Evolutionary conservation across 2,888 invertebrate genomes (phyloP).

Genomic region (Orchestes rusci): DNA sequence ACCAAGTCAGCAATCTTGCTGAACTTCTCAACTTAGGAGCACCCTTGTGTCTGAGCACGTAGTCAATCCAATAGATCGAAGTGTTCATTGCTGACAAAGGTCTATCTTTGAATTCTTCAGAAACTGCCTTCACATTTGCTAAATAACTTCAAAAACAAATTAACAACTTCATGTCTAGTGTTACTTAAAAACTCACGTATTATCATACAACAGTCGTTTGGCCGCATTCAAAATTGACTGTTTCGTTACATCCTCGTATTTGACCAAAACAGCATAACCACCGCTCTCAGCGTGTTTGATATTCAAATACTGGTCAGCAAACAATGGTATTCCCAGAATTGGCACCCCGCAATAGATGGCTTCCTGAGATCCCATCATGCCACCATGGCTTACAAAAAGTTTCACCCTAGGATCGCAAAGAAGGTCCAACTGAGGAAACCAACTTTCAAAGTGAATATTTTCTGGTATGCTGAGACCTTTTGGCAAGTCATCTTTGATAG

Average conservation of each 20-base stretch:
- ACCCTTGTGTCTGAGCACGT: slow-evolving; percentile 53
- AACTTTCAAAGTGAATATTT: slow-evolving; percentile 48
- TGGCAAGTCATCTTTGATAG: slow-evolving; percentile 46
- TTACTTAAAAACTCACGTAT: slow-evolving; percentile 40
- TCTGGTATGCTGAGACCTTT: slow-evolving; percentile 42
- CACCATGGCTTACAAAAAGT: slow-evolving; percentile 50
- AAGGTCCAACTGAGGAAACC: slow-evolving; percentile 52
- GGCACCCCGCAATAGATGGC: slow-evolving; percentile 44
- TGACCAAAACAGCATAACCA: slow-evolving; percentile 39
- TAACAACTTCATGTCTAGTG: no score
- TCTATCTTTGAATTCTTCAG: slow-evolving; percentile 51
- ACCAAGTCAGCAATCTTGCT: slow-evolving; percentile 45
- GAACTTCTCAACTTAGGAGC: slow-evolving; percentile 48
- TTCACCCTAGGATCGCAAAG: slow-evolving; percentile 39
- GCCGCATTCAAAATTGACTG: slow-evolving; percentile 29
- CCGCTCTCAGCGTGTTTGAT: slow-evolving; percentile 47
- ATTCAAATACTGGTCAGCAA: slow-evolving; percentile 46
- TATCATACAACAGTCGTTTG: slow-evolving; percentile 39
- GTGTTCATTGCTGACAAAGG: slow-evolving; percentile 52
- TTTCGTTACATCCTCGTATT: slow-evolving; percentile 33
- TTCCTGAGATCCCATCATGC: slow-evolving; percentile 47
- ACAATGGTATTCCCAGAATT: slow-evolving; percentile 40
- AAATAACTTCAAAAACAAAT: slow-evolving; percentile 51
- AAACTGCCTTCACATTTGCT: slow-evolving; percentile 46
- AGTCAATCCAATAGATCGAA: slow-evolving; percentile 59